A percentile compares a stretch with the other conserved stretches of the same genome.
phyloP scores from a whole-genome alignment of 2,113 vertebrate genomes.

The Ibidorhyncha struthersii region DNA sequence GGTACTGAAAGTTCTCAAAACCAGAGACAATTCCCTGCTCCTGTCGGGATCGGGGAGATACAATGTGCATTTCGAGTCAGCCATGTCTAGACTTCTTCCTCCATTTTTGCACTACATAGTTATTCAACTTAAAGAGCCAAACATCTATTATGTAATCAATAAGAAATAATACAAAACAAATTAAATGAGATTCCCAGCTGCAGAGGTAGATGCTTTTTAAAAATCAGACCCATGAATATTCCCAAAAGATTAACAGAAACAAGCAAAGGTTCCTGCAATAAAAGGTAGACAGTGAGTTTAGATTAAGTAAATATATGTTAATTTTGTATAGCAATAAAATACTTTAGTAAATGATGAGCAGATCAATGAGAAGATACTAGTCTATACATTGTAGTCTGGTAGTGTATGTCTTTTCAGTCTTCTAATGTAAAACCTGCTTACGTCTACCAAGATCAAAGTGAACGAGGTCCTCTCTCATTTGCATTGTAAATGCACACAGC shows the following conservation, averaged over 20 bases:
- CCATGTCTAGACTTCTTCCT: neutral
- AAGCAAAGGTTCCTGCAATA: neutral
- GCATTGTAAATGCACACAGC: neutral
- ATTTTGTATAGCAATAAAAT: neutral
- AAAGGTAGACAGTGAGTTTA: neutral
- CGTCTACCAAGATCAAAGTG: neutral
- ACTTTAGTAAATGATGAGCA: neutral
- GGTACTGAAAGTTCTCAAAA: neutral
- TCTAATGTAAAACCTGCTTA: neutral
- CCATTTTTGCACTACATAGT: neutral
- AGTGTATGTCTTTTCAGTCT: neutral
- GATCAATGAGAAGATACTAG: neutral
- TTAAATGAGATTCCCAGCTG: neutral
- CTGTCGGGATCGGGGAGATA: neutral
- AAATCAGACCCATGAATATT: neutral
- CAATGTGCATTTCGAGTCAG: neutral
- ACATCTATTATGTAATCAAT: neutral
- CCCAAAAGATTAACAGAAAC: neutral
- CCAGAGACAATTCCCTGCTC: neutral
- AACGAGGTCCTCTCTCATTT: neutral
- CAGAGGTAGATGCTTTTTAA: neutral
- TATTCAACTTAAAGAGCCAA: neutral
- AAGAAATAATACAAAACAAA: neutral
- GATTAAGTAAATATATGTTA: neutral
- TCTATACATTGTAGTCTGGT: too few relatives aligned